These are phyloP conservation scores for Cisticola juncidis DNA, from an alignment of 2,113 vertebrate genomes.

Conservation along the genomic window DNA sequence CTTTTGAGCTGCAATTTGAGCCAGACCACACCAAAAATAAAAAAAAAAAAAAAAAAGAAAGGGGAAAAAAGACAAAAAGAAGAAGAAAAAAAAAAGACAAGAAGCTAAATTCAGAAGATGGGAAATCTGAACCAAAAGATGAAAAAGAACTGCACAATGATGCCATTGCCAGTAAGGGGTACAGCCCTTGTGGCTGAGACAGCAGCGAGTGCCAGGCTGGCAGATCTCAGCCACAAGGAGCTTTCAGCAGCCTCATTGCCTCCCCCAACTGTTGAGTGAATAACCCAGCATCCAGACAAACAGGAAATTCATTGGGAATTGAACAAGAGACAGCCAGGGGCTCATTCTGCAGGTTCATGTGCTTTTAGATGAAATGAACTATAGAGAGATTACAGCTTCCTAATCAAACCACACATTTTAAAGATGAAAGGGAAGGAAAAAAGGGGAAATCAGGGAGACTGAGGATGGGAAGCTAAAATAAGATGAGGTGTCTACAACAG, in stretches of 20 bases:
- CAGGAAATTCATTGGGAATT: neutral
- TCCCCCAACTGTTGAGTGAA: neutral
- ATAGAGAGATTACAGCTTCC: neutral
- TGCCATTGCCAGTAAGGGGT: neutral
- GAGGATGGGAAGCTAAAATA: neutral
- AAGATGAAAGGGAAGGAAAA: neutral
- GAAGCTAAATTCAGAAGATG: conserved; percentile 14
- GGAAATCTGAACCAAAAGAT: conserved; percentile 9
- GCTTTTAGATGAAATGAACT: conserved; percentile 24
- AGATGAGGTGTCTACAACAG: neutral
- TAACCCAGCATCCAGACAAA: conserved; percentile 19
- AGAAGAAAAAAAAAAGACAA: neutral
- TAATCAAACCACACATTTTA: neutral
- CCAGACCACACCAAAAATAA: neutral
- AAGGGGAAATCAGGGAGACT: neutral
- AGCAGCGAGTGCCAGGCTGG: neutral
- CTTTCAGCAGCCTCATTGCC: neutral
- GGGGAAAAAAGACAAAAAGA: too few species aligned
- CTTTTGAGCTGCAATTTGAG: neutral
- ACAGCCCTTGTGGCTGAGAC: neutral
- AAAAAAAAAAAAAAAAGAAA: neutral
- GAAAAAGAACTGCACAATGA: neutral
- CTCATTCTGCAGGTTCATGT: neutral
- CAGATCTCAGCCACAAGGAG: conserved; percentile 8
- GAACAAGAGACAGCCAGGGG: neutral